Evolutionary conservation across 53 echinoderm and acorn worm species (phyloP), one percentile per base, ranked within the genome.

Genomic region (Holothuria scabra): DNA sequence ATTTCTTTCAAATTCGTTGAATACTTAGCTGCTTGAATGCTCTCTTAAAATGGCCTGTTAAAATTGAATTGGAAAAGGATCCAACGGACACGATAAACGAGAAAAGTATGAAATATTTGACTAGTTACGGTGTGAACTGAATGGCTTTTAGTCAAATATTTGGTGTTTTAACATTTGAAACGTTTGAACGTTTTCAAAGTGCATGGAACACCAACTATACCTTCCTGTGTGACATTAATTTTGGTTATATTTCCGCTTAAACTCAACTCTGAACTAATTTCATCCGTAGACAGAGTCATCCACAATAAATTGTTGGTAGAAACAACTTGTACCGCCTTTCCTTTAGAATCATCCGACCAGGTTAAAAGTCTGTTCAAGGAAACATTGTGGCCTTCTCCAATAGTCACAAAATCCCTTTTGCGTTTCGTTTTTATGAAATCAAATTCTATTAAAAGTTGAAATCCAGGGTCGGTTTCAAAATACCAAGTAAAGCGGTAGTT

Each of bases 401-500:
- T 30, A 30, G 24, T 56, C 25, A 76, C 76, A 28, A 76, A 76
- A 55, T 76, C 76, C 46, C 18, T 28, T 18, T 52, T 18, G 24
- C 2, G 3, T 21, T 76, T 56, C 8, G 76, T 34, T 1, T 25
- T 76, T 11, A 76, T 76, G 44, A 5, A 12, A 56, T 12, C 7
- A 56, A 76, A 76, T 5, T 23, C 18, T 16, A 76, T 9, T 12
- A 52, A 28, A 48, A 76, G 14, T 29, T 28, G 49, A 22, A 21
- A 56, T 21, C 28, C 76, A 30, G 49, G 52, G 8, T 21, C 2
- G 5, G 76, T 76, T 1, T 24, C 25, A 29, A 76, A 76, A 18
- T 76, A 52, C 76, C 76, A 76, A 12, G 23, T 52, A 56, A 44
- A 76, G 16, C 29, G 11, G 28, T 25, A 56, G 44, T 76, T 38